Evolutionary conservation across 2,888 invertebrate genomes (phyloP).

Genomic region (Sylvicola cinctus): DNA sequence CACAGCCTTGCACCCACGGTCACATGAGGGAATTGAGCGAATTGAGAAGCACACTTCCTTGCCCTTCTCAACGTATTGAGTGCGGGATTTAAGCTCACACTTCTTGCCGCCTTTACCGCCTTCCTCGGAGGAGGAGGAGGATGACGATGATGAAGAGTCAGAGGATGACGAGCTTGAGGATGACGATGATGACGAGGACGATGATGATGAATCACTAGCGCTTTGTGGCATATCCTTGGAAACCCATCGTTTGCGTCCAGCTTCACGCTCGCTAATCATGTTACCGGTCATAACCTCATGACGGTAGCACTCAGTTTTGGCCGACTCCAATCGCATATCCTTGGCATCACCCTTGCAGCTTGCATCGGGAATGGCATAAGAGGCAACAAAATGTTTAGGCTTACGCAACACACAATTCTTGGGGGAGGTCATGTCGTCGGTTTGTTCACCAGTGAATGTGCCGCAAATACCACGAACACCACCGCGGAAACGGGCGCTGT

Average conservation of each 20-base stretch:
- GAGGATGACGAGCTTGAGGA: constrained; percentile 6
- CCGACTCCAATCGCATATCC: constrained; percentile 23
- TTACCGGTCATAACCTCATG: constrained; percentile 18
- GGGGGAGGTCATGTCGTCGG: constrained; percentile 37
- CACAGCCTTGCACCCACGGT: constrained; percentile 25
- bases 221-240: constrained; percentile 3
- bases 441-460: constrained; percentile 33
- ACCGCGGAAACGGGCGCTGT: constrained; percentile 26
- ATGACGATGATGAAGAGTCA: constrained; percentile 11
- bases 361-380: constrained; percentile 31
- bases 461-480: constrained; percentile 45
- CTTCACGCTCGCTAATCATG: constrained; percentile 24
- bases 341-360: constrained; percentile 25
- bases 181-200: constrained; percentile 5
- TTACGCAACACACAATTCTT: constrained; percentile 30
- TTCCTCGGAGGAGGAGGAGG: too few species aligned
- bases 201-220: too few species aligned
- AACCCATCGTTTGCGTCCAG: constrained; percentile 13
- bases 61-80: constrained; percentile 28
- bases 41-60: constrained; percentile 40
- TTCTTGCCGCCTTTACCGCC: too few species aligned
- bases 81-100: too few species aligned
- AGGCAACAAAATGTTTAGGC: constrained; percentile 31
- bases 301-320: constrained; percentile 23
- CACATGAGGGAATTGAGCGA: constrained; percentile 33